Conservation (phyloP, 2,797 vertebrate genomes). For the Alca torda region DNA sequence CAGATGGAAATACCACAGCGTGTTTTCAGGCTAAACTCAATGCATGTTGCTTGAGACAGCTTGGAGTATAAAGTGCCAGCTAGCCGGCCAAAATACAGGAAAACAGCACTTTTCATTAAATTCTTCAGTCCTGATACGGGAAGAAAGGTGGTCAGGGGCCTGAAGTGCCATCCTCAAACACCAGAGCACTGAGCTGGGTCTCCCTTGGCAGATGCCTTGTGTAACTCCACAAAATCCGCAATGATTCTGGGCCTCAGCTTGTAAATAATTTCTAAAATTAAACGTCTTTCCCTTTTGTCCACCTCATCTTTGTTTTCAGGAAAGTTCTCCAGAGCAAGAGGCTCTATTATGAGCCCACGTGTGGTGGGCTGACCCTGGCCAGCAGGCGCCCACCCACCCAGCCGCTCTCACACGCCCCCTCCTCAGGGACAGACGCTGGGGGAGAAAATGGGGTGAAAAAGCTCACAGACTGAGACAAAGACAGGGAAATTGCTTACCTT, state of each 20-base stretch:
- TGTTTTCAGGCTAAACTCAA: slow-evolving; percentile 3
- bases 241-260: background rate
- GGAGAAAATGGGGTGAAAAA: background rate
- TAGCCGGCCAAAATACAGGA: background rate
- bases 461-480: background rate
- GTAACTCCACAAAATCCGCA: background rate
- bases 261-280: background rate
- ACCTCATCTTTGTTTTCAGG: background rate
- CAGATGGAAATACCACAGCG: slow-evolving; percentile 49
- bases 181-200: background rate
- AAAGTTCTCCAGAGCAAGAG: background rate
- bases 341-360: fast-evolving
- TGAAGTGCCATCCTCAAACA: background rate
- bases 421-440: background rate
- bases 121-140: background rate
- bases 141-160: background rate
- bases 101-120: background rate
- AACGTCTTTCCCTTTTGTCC: background rate
- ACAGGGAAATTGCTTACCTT: background rate
- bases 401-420: fast-evolving
- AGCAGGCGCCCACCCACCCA: background rate
- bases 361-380: no score
- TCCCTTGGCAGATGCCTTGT: background rate
- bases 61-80: background rate
- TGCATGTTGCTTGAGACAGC: background rate